These are phyloP conservation scores for Anhinga anhinga DNA, from an alignment of 2,113 vertebrate species.

Conservation along the genomic window DNA sequence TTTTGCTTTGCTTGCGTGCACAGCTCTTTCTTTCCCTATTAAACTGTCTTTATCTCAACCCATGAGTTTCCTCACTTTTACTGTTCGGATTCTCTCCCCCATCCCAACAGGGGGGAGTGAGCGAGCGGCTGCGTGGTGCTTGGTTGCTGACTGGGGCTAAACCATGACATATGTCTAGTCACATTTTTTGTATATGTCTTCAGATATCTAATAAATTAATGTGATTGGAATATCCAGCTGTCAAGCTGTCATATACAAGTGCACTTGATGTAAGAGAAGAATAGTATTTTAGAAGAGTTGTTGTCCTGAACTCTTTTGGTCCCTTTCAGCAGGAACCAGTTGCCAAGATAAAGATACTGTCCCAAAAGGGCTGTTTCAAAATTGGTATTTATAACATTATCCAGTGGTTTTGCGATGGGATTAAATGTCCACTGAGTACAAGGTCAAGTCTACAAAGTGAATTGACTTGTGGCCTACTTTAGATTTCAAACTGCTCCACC, in stretches of 20 bases:
- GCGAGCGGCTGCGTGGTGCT: too few species aligned
- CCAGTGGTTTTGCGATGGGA: conserved; percentile 65
- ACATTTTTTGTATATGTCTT: background rate
- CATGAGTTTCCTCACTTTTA: too few species aligned
- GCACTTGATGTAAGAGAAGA: background rate
- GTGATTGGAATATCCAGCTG: background rate
- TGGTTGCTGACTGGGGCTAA: too few species aligned
- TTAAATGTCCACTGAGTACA: conserved; percentile 60
- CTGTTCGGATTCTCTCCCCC: too few species aligned
- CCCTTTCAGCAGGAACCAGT: background rate
- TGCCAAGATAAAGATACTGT: conserved; percentile 55
- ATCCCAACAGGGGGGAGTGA: too few species aligned
- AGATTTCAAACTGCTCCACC: background rate
- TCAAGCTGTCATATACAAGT: background rate
- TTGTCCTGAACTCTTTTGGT: background rate
- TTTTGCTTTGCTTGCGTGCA: too few species aligned
- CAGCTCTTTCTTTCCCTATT: too few species aligned
- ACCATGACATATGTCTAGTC: too few species aligned
- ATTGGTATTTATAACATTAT: conserved; percentile 49
- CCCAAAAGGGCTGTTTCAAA: conserved; percentile 61
- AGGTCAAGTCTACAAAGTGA: conserved; percentile 41
- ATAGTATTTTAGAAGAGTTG: background rate
- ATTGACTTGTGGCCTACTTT: conserved; percentile 30
- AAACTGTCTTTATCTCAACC: too few species aligned
- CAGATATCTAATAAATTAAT: background rate